Evolutionary conservation across 37 sponge, comb jelly and placozoan genomes (phyloP), one percentile per base, ranked within the genome.

Genomic region (Trichoplax adhaerens): DNA sequence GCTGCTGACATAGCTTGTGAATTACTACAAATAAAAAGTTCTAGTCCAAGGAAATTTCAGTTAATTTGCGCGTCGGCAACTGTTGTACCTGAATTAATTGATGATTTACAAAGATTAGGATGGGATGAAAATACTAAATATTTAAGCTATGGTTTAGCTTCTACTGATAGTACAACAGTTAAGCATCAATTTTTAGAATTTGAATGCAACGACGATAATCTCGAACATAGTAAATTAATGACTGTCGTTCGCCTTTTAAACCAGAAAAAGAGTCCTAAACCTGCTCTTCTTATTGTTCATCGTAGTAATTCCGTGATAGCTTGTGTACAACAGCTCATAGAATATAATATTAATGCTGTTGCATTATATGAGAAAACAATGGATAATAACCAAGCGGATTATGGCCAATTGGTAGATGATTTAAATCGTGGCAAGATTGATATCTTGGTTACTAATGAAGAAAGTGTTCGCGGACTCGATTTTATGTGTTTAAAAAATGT

Each of bases 381-480:
- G 5, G 29, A 29, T 29, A 29, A 29, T 29, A 55, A 69, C 8
- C 61, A 68, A 5, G 68, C 6, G 48, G 52, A 68, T 58, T 85
- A 74, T 62, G 48, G 54, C 49, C 52, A 66, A 1, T 85, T 85
- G 48, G 5, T 82, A 7, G 72, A 74, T 0, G 66, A 70, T 10
- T 85, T 85, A 58, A 56, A 70, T 57, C 29, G 6, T 10, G 87
- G 87, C 1, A 29, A 58, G 53, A 75, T 86, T 10, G 56, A 86
- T 59, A 2, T 82, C 50, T 80, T 70, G 29, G 77, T 86, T 0
- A 77, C 71, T 1, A 86, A 81, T 1, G 87, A 86, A 58, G 83
- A 82, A 70, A 86, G 80, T 1, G 83, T 86, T 8, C 52, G 87
- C 53, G 87, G 87, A 49, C 74, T 86, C 48, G 87, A 86, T 71